phyloP scores from a whole-genome alignment of 2,113 vertebrate genomes.

The Micronisus gabar region DNA sequence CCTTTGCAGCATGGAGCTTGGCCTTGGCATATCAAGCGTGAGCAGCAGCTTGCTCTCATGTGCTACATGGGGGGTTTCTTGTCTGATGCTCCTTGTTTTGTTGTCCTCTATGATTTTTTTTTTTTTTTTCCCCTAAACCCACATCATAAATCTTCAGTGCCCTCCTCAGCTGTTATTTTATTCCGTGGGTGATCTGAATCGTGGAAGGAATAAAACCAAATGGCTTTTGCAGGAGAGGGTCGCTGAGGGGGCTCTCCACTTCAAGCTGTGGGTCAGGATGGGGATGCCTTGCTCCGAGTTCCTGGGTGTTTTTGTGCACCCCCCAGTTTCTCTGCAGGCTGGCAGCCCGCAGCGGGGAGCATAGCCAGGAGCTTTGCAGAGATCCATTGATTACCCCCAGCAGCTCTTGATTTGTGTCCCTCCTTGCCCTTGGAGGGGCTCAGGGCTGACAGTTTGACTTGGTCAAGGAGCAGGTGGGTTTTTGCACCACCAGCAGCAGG shows the following conservation, averaged over 20 bases:
- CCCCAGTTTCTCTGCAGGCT: neutral
- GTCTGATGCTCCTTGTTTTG: neutral
- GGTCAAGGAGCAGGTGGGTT: neutral
- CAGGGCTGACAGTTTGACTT: neutral
- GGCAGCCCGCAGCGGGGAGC: neutral
- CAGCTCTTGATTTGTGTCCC: neutral
- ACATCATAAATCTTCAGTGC: too few relatives aligned
- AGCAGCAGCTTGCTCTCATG: neutral
- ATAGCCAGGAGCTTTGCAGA: neutral
- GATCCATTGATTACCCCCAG: neutral
- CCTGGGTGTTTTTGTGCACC: neutral
- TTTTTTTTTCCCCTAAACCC: neutral
- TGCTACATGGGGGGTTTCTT: neutral
- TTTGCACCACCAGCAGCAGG: neutral
- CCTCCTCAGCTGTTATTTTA: neutral
- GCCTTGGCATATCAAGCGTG: rapidly evolving
- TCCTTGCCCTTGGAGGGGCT: neutral
- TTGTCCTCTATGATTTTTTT: neutral
- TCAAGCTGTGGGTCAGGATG: neutral
- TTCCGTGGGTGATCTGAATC: rapidly evolving
- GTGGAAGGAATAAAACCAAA: neutral
- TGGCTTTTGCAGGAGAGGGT: neutral
- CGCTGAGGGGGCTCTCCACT: neutral
- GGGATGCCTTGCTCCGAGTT: neutral
- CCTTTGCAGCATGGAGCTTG: neutral